Conservation (phyloP, 2,113 vertebrate species). For the Ramphastos sulfuratus region DNA sequence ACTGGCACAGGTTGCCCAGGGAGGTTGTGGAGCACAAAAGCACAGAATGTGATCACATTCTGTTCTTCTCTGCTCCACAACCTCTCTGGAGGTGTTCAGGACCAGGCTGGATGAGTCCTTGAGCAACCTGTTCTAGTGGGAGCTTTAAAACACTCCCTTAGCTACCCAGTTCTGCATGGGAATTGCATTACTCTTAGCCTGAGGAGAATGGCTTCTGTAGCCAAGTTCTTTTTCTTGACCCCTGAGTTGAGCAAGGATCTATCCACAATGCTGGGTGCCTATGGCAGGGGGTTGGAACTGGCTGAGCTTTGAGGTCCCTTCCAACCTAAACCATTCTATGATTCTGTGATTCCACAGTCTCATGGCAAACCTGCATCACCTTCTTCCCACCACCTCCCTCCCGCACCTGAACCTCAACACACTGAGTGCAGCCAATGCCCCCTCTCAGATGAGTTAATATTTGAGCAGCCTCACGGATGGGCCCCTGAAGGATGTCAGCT, state of each 20-base stretch:
- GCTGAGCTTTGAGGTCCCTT: too few relatives aligned
- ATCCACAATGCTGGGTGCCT: too few relatives aligned
- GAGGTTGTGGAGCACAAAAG: too few relatives aligned
- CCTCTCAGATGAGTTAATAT: not conserved
- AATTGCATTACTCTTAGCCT: not conserved
- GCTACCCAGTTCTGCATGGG: not conserved
- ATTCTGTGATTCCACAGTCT: not conserved
- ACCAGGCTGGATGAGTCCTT: too few relatives aligned
- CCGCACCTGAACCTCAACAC: not conserved
- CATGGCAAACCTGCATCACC: conserved; percentile 37
- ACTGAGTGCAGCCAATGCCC: not conserved
- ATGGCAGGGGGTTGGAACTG: too few relatives aligned
- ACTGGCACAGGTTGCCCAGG: too few relatives aligned
- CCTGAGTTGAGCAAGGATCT: not conserved
- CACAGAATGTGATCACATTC: too few relatives aligned
- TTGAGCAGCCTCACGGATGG: not conserved
- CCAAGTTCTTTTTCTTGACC: not conserved
- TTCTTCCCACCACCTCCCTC: not conserved
- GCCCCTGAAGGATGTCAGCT: not conserved
- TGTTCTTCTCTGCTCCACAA: too few relatives aligned
- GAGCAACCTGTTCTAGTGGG: not conserved
- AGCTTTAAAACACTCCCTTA: conserved; percentile 8
- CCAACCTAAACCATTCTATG: too few relatives aligned
- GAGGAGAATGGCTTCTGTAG: not conserved
- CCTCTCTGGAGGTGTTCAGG: too few relatives aligned